These are phyloP conservation scores for Masticophis lateralis DNA, from an alignment of 2,797 vertebrate species.

Conservation along the genomic window DNA sequence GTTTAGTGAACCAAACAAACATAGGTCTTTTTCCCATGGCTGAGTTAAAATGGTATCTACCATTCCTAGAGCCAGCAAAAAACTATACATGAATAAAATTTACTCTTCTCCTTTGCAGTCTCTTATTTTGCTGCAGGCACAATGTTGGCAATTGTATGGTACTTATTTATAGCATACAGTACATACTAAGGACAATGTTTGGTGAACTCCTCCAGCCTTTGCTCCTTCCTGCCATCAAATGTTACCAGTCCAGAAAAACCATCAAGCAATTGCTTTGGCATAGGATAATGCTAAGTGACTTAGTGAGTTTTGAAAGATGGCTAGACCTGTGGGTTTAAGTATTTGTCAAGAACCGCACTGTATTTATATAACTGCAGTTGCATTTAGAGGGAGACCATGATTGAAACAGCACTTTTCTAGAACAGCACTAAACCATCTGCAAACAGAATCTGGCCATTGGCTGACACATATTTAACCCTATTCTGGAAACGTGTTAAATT, in stretches of 20 bases:
- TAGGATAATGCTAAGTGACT: background rate
- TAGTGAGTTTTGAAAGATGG: background rate
- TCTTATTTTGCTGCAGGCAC: background rate
- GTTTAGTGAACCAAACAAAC: background rate
- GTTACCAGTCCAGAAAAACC: background rate
- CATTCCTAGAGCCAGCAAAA: background rate
- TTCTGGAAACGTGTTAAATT: background rate
- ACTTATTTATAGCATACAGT: background rate
- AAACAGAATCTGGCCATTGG: background rate
- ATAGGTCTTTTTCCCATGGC: background rate
- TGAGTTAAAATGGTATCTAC: background rate
- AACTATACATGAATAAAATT: background rate
- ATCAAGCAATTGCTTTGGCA: background rate
- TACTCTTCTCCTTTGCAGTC: background rate
- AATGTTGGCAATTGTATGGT: background rate
- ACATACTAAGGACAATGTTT: background rate
- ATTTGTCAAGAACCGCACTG: background rate
- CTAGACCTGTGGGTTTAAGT: background rate
- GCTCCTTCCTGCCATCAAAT: background rate
- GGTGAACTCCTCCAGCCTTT: background rate
- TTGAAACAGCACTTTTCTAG: background rate
- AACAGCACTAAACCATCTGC: background rate
- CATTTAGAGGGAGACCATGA: background rate
- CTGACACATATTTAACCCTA: background rate
- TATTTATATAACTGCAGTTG: background rate